phyloP scores from a whole-genome alignment of 2,888 invertebrate genomes.

The Diachrysia chrysitis region DNA sequence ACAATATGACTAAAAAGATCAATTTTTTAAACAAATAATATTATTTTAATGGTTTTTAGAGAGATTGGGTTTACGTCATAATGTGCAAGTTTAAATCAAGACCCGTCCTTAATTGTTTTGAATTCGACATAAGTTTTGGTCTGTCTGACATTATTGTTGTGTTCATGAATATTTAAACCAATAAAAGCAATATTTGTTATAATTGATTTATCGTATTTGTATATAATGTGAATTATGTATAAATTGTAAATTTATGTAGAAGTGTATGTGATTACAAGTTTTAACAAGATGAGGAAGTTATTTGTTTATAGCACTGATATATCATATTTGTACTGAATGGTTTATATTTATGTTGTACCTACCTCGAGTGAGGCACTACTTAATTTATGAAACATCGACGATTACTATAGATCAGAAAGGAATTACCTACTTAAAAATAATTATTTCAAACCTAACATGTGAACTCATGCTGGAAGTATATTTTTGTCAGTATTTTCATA shows the following conservation, averaged over 20 bases:
- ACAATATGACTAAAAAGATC: slow-evolving; percentile 46
- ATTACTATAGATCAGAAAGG: slow-evolving; percentile 24
- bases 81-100: slow-evolving; percentile 51
- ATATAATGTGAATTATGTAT: slow-evolving; percentile 65
- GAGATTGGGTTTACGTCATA: slow-evolving; percentile 35
- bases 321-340: slow-evolving; percentile 30
- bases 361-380: slow-evolving; percentile 44
- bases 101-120: slow-evolving; percentile 57
- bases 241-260: slow-evolving; percentile 63
- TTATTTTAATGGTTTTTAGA: slow-evolving; percentile 11
- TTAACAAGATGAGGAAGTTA: slow-evolving; percentile 31
- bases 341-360: slow-evolving; percentile 29
- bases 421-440: slow-evolving; percentile 12
- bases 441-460: slow-evolving; percentile 18
- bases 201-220: slow-evolving; percentile 57
- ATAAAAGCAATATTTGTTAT: slow-evolving; percentile 63
- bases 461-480: slow-evolving; percentile 36
- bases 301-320: slow-evolving; percentile 36
- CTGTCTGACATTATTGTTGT: slow-evolving; percentile 38
- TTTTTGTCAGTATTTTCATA: slow-evolving; percentile 59
- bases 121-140: slow-evolving; percentile 43
- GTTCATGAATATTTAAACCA: slow-evolving; percentile 50
- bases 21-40: slow-evolving; percentile 17
- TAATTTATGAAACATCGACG: slow-evolving; percentile 22
- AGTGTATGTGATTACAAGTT: slow-evolving; percentile 26